Evolutionary conservation across 2,797 vertebrate genomes (phyloP).

Genomic region (Phalloptychus januarius): DNA sequence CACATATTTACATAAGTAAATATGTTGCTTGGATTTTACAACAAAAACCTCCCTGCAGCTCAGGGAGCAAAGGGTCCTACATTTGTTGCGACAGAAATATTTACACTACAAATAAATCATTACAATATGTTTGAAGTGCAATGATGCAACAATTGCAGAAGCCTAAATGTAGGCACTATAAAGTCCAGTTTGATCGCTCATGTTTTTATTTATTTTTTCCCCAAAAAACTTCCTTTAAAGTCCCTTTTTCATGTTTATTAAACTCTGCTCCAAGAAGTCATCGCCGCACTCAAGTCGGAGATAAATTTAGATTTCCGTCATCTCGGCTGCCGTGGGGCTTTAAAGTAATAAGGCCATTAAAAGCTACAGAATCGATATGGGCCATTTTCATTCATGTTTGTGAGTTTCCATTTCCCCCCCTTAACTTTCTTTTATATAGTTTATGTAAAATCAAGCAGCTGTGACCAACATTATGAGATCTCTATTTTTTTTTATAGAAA

Average conservation of each 20-base stretch:
- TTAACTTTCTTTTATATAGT: conserved; percentile 3
- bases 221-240: conserved; percentile 9
- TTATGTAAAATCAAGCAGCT: conserved; percentile 8
- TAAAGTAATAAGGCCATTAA: conserved; percentile 45
- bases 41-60: neutral
- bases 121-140: neutral
- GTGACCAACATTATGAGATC: conserved; percentile 31
- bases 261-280: conserved; percentile 37
- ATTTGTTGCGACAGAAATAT: conserved; percentile 8
- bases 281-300: conserved; percentile 32
- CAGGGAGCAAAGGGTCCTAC: neutral
- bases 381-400: conserved; percentile 43
- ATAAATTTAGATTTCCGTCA: conserved; percentile 67
- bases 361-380: conserved; percentile 35
- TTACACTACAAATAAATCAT: neutral
- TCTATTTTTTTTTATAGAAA: conserved; percentile 32
- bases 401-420: neutral
- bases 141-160: neutral
- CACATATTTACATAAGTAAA: neutral
- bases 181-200: conserved; percentile 1
- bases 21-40: conserved; percentile 9
- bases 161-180: neutral
- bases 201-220: neutral
- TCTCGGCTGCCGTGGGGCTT: conserved; percentile 52
- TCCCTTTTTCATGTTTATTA: conserved; percentile 36